A percentile compares a stretch with the other conserved stretches of the same genome.
Evolutionary conservation across 2,888 invertebrate genomes (phyloP).

Genomic region (Cosmia trapezina): DNA sequence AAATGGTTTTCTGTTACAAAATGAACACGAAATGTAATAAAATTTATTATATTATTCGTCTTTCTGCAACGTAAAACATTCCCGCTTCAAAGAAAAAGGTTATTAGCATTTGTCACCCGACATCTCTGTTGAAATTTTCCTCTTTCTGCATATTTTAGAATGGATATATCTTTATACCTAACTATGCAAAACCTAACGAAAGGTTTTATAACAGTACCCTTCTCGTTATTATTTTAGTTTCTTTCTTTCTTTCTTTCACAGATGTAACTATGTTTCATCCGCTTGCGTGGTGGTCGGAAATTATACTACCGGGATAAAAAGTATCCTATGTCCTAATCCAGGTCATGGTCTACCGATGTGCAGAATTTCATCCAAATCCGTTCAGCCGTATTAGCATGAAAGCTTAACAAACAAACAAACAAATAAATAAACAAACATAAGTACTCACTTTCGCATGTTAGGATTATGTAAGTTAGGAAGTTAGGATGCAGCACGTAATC

Average conservation of each 20-base stretch:
- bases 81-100: slow-evolving; percentile 12
- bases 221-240: neutral
- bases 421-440: too few relatives aligned
- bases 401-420: too few relatives aligned
- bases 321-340: too few relatives aligned
- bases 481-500: too few relatives aligned
- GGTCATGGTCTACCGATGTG: too few relatives aligned
- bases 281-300: too few relatives aligned
- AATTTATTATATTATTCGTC: neutral
- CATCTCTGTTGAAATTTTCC: slow-evolving; percentile 2
- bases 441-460: too few relatives aligned
- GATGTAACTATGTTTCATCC: too few relatives aligned
- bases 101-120: slow-evolving; percentile 22
- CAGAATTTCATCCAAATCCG: too few relatives aligned
- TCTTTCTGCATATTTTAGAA: slow-evolving; percentile 12
- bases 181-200: neutral
- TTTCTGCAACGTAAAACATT: neutral
- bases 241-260: neutral
- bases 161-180: neutral
- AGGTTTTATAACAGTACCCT: neutral
- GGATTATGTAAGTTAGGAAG: too few relatives aligned
- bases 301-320: too few relatives aligned
- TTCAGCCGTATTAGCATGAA: too few relatives aligned
- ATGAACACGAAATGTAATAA: neutral
- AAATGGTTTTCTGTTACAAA: slow-evolving; percentile 1